Evolutionary conservation across 2,113 vertebrate genomes (phyloP).

Genomic region (Paramisgurnus dabryanus): DNA sequence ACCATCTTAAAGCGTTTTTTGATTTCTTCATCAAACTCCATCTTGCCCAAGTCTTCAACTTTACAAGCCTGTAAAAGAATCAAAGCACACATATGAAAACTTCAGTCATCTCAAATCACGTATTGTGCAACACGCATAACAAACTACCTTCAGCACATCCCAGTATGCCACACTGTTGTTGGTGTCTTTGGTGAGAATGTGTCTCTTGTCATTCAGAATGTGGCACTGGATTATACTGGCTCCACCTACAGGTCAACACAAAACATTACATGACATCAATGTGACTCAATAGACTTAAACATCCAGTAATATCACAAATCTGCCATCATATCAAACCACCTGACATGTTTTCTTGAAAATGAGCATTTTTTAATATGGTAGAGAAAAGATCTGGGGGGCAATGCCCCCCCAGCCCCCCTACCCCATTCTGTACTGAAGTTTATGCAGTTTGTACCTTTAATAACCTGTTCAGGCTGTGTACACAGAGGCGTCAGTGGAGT

Average conservation of each 20-base stretch:
- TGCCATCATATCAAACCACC: no score
- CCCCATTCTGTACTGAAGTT: no score
- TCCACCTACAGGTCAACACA: slow-evolving; percentile 78
- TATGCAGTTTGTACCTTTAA: slow-evolving; percentile 81
- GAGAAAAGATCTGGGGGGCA: no score
- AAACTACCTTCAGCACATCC: slow-evolving; percentile 92
- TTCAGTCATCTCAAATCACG: not conserved
- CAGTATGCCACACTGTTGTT: slow-evolving; percentile 98
- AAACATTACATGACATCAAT: not conserved
- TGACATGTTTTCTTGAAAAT: no score
- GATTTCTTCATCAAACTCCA: slow-evolving; percentile 98
- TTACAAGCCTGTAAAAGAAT: slow-evolving; percentile 86
- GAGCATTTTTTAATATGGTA: no score
- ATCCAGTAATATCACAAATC: no score
- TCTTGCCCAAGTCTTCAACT: slow-evolving; percentile 96
- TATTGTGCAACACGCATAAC: not conserved
- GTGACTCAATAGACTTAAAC: no score
- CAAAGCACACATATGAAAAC: not conserved
- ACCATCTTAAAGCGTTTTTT: slow-evolving; percentile 99
- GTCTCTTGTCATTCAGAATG: slow-evolving; percentile 98
- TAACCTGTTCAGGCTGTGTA: slow-evolving; percentile 94
- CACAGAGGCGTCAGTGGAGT: slow-evolving; percentile 90
- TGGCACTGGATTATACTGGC: slow-evolving; percentile 98
- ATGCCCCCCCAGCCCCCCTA: no score
- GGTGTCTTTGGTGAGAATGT: slow-evolving; percentile 99